Base-by-base conservation (phyloP, 2,797 vertebrate species). In the Tauraco hartlaubi region DNA sequence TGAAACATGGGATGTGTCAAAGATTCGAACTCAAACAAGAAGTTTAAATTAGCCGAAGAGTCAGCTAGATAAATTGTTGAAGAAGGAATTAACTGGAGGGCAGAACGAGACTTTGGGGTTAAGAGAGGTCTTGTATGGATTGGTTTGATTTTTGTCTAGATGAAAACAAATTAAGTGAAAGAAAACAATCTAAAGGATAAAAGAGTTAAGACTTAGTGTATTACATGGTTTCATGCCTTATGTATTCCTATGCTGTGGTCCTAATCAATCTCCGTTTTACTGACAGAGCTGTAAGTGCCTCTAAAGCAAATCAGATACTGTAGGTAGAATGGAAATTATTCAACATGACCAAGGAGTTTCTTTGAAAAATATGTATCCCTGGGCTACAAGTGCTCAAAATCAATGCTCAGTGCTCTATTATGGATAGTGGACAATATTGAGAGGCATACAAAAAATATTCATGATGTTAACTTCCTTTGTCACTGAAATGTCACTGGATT, bases 291-390 rank as follows among this genome's bases (percentile, higher is more conserved):
- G 69, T 92, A 95, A 95, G 55, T 92, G 71, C 55, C 33, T 94
- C 51, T 91, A 88, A 92, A 94, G 51, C 52, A 97, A 96, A 95
- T 96, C 88, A 95, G 71, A 96, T 94, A 86, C 63, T 73, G 54
- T 86, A 79, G 43, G 58, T 94, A 88, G 71, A 86, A 88, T 73
- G 62, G 73, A 91, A 91, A 94, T 94, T 94, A 92, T 92, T 95
- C 58, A 94, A 68, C 18, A 52, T 62, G 76, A 84, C 61, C 55
- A 72, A 91, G 43, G 54, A 48, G 11, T 79, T 92, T 96, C 55
- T 92, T 92, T 95, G 83, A 93, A 87, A 95, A 94, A 93, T 92
- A 91, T 43, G 29, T 94, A 94, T 90, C 91, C 73, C 51, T 73
- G 52, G 69, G 79, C 81, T 83, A 83, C 58, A 61, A 85, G 72